phyloP scores from a whole-genome alignment of 2,797 vertebrate species.

The Tauraco hartlaubi region DNA sequence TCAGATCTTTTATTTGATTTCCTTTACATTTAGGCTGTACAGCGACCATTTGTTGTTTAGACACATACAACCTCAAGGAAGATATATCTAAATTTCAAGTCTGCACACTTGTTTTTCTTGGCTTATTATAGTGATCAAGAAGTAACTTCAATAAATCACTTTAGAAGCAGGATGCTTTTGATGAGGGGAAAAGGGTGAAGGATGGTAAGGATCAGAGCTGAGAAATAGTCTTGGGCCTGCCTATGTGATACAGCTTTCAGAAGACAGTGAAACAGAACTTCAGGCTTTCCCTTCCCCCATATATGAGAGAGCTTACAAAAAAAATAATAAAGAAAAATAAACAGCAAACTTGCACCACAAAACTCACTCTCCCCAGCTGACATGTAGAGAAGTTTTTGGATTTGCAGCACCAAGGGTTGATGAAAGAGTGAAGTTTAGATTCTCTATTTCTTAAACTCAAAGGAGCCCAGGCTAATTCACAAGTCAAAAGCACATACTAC shows the following conservation, averaged over 20 bases:
- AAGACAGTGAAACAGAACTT: neutral
- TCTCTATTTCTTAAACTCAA: neutral
- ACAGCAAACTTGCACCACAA: neutral
- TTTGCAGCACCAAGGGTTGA: neutral
- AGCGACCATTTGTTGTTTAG: neutral
- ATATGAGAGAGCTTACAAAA: neutral
- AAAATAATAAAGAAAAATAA: neutral
- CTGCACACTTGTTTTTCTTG: neutral
- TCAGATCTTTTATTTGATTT: neutral
- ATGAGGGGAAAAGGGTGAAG: neutral
- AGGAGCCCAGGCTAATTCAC: neutral
- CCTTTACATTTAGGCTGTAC: neutral
- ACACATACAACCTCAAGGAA: neutral
- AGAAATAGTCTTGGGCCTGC: neutral
- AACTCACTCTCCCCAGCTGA: neutral
- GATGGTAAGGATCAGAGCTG: neutral
- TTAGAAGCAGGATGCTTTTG: neutral
- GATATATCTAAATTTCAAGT: neutral
- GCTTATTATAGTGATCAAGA: neutral
- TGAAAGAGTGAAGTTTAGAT: neutral
- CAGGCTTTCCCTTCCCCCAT: neutral
- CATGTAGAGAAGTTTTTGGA: neutral
- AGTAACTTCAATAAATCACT: neutral
- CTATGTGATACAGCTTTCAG: neutral
- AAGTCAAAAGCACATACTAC: neutral